Evolutionary conservation across 2,888 invertebrate genomes (phyloP).

Genomic region (Syrista parreyssii): DNA sequence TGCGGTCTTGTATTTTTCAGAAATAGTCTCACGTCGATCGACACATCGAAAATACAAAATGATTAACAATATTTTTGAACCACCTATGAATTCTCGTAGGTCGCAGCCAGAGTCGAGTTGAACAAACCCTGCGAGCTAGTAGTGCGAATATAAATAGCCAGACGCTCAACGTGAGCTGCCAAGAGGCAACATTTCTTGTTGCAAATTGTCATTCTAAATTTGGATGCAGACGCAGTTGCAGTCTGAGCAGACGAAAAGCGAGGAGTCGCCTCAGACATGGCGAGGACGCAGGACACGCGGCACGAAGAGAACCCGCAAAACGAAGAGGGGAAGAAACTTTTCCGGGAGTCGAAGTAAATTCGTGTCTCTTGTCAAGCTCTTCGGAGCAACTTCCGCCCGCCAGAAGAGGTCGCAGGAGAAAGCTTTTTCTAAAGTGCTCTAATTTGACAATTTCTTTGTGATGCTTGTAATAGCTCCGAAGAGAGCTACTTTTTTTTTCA

Average conservation of each 20-base stretch:
- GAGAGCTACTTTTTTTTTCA: not conserved
- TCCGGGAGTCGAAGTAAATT: not conserved
- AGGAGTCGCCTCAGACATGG: not conserved
- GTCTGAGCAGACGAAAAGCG: not conserved
- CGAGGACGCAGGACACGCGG: not conserved
- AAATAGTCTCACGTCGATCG: not conserved
- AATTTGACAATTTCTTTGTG: not conserved
- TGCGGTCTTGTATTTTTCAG: not conserved
- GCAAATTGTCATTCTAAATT: not conserved
- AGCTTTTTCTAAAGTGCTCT: not conserved
- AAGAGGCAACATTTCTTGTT: not conserved
- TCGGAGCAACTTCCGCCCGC: not conserved
- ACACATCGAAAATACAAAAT: not conserved
- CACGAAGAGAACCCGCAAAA: not conserved
- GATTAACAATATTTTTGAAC: not conserved
- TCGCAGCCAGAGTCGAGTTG: not conserved
- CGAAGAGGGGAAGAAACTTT: not conserved
- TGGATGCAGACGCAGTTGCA: not conserved
- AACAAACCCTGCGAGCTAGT: not conserved
- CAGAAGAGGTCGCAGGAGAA: not conserved
- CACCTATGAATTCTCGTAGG: no score
- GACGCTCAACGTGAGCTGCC: not conserved
- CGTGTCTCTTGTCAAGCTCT: not conserved
- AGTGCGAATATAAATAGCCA: not conserved
- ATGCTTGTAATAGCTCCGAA: not conserved